phyloP scores from a whole-genome alignment of 1,140 invertebrate species.

The Papilio helenus region DNA sequence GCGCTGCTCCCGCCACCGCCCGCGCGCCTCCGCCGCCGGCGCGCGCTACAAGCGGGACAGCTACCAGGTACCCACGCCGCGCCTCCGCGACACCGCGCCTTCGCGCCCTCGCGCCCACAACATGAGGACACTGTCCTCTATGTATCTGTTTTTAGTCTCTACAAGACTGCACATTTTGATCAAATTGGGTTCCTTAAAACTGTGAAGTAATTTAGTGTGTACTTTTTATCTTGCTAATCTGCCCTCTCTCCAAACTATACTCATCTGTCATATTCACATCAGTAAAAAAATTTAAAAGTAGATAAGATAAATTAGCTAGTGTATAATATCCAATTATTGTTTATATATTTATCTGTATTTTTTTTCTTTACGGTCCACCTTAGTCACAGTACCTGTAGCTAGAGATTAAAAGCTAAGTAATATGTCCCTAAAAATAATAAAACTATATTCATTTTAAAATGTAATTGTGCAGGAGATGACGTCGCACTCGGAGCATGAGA shows the following conservation, averaged over 20 bases:
- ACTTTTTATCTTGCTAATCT: no score
- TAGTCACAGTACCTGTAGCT: no score
- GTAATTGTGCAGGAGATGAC: constrained; percentile 78
- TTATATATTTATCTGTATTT: not conserved
- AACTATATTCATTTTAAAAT: not conserved
- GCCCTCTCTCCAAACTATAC: no score
- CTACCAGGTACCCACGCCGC: constrained; percentile 71
- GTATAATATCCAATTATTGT: not conserved
- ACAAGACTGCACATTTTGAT: constrained; percentile 12
- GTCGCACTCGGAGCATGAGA: constrained; percentile 86
- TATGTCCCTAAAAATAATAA: not conserved
- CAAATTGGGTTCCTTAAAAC: not conserved
- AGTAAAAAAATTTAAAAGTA: not conserved
- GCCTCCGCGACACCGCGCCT: not conserved
- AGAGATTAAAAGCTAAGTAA: no score
- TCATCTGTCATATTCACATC: no score
- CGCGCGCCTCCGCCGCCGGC: constrained; percentile 72
- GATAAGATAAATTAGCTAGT: not conserved
- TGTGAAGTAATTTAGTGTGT: no score
- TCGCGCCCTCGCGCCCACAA: not conserved
- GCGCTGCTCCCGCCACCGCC: constrained; percentile 67
- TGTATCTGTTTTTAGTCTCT: not conserved
- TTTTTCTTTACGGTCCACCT: not conserved
- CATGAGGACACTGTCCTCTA: not conserved
- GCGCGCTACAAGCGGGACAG: constrained; percentile 81